Evolutionary conservation across 37 sponge, comb jelly and placozoan genomes (phyloP).

Genomic region (Chondrosia reniformis): DNA sequence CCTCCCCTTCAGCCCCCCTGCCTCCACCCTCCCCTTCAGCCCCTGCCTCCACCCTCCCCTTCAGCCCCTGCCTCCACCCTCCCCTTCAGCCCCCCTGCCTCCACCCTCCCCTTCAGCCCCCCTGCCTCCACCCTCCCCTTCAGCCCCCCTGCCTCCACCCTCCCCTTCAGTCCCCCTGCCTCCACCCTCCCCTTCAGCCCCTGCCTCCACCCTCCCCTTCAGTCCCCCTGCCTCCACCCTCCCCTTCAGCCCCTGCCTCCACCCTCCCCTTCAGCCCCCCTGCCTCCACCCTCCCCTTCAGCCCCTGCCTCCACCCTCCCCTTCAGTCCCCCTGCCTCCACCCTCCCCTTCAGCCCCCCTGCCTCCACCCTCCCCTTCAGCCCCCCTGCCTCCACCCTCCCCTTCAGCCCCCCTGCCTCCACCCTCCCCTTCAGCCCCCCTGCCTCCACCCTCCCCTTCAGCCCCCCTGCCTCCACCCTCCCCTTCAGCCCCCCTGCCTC

Average conservation of each 20-base stretch:
- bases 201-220: not conserved
- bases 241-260: conserved; percentile 9
- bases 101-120: not conserved
- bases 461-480: not conserved
- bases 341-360: not conserved
- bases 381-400: not conserved
- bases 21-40: not conserved
- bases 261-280: conserved; percentile 14
- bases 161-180: not conserved
- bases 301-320: not conserved
- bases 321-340: not conserved
- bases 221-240: conserved; percentile 1
- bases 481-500: not conserved
- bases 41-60: not conserved
- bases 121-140: not conserved
- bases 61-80: not conserved
- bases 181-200: not conserved
- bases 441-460: not conserved
- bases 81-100: not conserved
- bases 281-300: not conserved
- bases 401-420: not conserved
- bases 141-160: not conserved
- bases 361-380: not conserved
- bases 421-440: not conserved
- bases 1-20: not conserved